phyloP scores from a whole-genome alignment of 1,140 invertebrate species.

The Leptestheria dahalacensis region DNA sequence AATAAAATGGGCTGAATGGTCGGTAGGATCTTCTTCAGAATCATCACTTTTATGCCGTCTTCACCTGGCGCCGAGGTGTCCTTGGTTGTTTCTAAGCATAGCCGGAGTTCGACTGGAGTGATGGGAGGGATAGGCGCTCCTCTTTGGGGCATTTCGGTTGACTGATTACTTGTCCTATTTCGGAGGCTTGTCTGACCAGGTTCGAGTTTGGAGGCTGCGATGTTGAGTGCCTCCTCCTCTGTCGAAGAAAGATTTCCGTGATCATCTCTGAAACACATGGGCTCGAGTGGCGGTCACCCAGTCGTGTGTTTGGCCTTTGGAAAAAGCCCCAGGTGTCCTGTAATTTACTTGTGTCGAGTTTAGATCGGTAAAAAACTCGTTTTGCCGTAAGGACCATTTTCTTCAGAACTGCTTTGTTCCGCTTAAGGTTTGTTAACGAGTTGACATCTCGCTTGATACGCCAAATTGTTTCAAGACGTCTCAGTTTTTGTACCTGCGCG shows the following conservation, averaged over 20 bases:
- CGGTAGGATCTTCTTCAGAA: not conserved
- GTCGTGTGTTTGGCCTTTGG: not conserved
- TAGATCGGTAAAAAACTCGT: not conserved
- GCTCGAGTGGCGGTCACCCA: not conserved
- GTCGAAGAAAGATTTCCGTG: not conserved
- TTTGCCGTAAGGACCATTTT: not conserved
- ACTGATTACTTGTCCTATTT: too few relatives aligned
- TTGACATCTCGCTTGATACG: not conserved
- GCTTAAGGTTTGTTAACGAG: not conserved
- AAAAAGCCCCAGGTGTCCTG: not conserved
- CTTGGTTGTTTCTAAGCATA: not conserved
- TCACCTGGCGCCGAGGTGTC: not conserved
- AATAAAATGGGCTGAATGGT: not conserved
- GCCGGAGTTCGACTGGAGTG: not conserved
- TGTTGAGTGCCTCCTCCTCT: not conserved
- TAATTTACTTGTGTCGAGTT: not conserved
- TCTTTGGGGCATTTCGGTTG: not conserved
- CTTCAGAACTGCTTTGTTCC: not conserved
- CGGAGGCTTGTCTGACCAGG: too few relatives aligned
- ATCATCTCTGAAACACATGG: not conserved
- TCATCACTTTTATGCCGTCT: not conserved
- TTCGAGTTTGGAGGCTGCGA: not conserved
- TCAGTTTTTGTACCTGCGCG: not conserved
- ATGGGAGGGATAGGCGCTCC: not conserved
- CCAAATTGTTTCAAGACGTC: not conserved